phyloP scores from a whole-genome alignment of 2,113 vertebrate genomes.

The Oncorhynchus tshawytscha region DNA sequence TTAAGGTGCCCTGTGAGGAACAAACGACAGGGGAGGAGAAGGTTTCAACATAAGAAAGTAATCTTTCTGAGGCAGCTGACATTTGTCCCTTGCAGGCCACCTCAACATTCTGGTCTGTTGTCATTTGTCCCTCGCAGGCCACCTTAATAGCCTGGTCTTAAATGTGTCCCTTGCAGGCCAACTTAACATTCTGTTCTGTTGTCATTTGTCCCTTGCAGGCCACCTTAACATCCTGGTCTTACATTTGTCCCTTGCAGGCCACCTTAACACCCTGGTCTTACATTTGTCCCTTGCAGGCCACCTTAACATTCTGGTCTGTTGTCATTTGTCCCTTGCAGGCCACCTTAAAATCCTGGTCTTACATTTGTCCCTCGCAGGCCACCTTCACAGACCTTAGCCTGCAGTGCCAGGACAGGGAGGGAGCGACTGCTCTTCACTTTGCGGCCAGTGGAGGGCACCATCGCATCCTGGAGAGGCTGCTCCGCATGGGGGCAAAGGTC shows the following conservation, averaged over 20 bases:
- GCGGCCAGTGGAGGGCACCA: slow-evolving; percentile 83
- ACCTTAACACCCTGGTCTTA: too few relatives aligned
- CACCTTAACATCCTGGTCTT: slow-evolving; percentile 54
- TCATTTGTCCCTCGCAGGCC: too few relatives aligned
- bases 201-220: slow-evolving; percentile 55
- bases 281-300: too few relatives aligned
- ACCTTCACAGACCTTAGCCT: slow-evolving; percentile 72
- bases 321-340: background rate
- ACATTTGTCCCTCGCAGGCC: slow-evolving; percentile 57
- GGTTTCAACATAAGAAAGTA: too few relatives aligned
- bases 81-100: too few relatives aligned
- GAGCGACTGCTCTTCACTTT: slow-evolving; percentile 83
- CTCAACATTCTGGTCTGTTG: too few relatives aligned
- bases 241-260: too few relatives aligned
- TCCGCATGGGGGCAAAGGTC: slow-evolving; percentile 74
- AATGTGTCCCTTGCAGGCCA: background rate
- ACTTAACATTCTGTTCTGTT: slow-evolving; percentile 30
- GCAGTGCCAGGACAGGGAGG: slow-evolving; percentile 74
- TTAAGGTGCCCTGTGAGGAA: too few relatives aligned
- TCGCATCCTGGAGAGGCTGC: slow-evolving; percentile 76
- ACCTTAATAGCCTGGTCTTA: too few relatives aligned
- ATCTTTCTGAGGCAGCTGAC: too few relatives aligned
- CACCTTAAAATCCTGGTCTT: slow-evolving; percentile 31
- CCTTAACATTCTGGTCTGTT: background rate
- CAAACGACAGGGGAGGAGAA: too few relatives aligned